Evolutionary conservation across 2,888 invertebrate species (phyloP).

Genomic region (Bruchidius siliquastri): DNA sequence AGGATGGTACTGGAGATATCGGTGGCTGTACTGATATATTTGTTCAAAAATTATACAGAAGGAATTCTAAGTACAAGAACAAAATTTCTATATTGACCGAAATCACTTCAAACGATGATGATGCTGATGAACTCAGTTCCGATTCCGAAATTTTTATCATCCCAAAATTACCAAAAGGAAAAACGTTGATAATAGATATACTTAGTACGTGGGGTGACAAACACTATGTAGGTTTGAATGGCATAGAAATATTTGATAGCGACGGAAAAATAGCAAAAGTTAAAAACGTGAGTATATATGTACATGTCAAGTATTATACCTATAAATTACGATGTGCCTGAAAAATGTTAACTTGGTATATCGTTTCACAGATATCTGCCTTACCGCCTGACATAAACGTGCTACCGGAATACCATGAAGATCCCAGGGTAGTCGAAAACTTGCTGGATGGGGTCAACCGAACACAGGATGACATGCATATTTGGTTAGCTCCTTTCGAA

Average conservation of each 20-base stretch:
- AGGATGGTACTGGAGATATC: not conserved
- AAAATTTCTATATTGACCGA: slow-evolving; percentile 8
- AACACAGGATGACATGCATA: slow-evolving; percentile 72
- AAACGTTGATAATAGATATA: slow-evolving; percentile 62
- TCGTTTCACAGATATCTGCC: slow-evolving; percentile 51
- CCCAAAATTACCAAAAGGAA: slow-evolving; percentile 71
- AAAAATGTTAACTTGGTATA: too few relatives aligned
- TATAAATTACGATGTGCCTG: too few relatives aligned
- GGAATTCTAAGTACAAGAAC: slow-evolving; percentile 23
- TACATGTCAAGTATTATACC: too few relatives aligned
- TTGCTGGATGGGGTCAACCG: slow-evolving; percentile 67
- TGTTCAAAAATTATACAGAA: slow-evolving; percentile 11
- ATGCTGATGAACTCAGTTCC: slow-evolving; percentile 11
- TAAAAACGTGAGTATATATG: slow-evolving; percentile 52
- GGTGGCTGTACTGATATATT: not conserved
- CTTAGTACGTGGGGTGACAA: slow-evolving; percentile 75
- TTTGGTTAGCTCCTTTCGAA: slow-evolving; percentile 69
- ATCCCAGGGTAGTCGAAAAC: slow-evolving; percentile 59
- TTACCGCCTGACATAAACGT: slow-evolving; percentile 58
- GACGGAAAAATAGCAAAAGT: slow-evolving; percentile 57
- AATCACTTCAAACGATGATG: slow-evolving; percentile 12
- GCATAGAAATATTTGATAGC: slow-evolving; percentile 68
- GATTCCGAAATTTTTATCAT: slow-evolving; percentile 56
- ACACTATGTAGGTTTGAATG: slow-evolving; percentile 73
- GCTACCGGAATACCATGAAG: slow-evolving; percentile 62